Evolutionary conservation across 2,797 vertebrate genomes (phyloP).

Genomic region (Psittacula derbiana): DNA sequence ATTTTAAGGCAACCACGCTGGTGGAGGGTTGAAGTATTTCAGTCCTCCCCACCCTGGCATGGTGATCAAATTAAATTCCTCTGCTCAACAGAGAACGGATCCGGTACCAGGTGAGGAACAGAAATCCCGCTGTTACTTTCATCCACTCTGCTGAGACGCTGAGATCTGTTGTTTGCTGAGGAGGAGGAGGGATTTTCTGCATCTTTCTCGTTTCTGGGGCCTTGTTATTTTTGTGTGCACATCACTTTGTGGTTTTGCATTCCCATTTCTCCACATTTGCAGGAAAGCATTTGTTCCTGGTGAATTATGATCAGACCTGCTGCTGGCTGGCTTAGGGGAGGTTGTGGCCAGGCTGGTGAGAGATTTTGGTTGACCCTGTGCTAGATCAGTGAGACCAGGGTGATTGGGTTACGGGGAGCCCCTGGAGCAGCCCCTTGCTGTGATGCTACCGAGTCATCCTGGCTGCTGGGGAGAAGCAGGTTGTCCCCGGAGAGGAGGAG

Average conservation of each 20-base stretch:
- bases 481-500: background rate
- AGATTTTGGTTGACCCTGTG: background rate
- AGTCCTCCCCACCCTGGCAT: background rate
- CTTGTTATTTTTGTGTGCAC: background rate
- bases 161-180: background rate
- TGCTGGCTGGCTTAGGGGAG: background rate
- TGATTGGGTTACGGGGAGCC: background rate
- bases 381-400: background rate
- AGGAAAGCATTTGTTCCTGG: background rate
- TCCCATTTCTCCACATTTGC: background rate
- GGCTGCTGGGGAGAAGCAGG: background rate
- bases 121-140: background rate
- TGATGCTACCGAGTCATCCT: accelerated
- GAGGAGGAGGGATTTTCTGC: background rate
- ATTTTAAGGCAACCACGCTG: background rate
- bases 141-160: background rate
- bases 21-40: background rate
- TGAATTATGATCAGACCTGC: accelerated
- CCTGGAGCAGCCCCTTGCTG: background rate
- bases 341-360: background rate
- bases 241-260: background rate
- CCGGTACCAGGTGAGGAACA: background rate
- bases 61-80: background rate
- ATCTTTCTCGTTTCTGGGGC: background rate
- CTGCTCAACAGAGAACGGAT: background rate